These are phyloP conservation scores for Semotilus atromaculatus DNA, from an alignment of 2,797 vertebrate species.

Conservation along the genomic window DNA sequence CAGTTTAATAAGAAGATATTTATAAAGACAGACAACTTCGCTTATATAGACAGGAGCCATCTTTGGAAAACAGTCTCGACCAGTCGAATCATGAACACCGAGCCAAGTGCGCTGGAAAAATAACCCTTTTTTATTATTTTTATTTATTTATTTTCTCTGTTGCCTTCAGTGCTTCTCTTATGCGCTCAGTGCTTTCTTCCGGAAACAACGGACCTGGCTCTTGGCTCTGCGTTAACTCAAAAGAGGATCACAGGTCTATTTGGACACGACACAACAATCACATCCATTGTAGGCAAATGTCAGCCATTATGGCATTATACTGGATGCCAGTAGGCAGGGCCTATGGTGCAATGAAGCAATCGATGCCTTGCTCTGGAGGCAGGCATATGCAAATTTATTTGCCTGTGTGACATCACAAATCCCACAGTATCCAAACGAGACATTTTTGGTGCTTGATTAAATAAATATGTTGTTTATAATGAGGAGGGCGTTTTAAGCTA, in stretches of 20 bases:
- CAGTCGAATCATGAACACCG: too few relatives aligned
- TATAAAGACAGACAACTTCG: too few relatives aligned
- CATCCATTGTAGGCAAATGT: background rate
- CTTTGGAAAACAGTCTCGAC: too few relatives aligned
- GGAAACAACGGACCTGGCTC: too few relatives aligned
- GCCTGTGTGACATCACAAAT: background rate
- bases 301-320: background rate
- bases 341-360: background rate
- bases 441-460: background rate
- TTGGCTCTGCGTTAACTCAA: too few relatives aligned
- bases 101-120: too few relatives aligned
- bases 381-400: background rate
- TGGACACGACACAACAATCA: fast-evolving
- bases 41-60: too few relatives aligned
- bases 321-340: background rate
- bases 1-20: too few relatives aligned
- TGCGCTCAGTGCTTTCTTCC: too few relatives aligned
- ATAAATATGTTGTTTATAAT: background rate
- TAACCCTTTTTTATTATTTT: too few relatives aligned
- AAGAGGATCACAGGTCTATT: background rate
- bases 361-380: background rate
- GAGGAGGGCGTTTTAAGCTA: background rate
- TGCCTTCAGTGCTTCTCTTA: too few relatives aligned
- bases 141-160: too few relatives aligned
- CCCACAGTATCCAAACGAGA: background rate